Conservation (phyloP, 2,888 invertebrate species). For the Eumerus sabulonum region DNA sequence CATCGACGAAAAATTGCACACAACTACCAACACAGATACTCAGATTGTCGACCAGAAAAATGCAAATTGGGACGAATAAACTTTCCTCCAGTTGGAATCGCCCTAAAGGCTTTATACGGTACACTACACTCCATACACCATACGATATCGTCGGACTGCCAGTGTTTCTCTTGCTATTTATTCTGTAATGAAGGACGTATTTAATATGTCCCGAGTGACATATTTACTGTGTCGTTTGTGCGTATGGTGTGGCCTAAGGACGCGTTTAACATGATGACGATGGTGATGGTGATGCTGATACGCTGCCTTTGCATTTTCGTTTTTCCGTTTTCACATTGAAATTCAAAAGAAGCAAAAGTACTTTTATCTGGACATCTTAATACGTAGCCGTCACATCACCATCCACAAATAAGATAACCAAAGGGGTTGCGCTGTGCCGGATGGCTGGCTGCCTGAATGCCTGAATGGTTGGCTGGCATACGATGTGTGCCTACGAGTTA, state of each 20-base stretch:
- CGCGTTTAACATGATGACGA: conserved; percentile 38
- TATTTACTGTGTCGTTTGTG: conserved; percentile 49
- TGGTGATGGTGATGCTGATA: neutral
- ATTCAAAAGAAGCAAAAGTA: conserved; percentile 23
- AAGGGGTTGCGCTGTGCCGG: neutral
- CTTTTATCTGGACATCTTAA: conserved; percentile 64
- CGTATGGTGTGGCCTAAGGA: conserved; percentile 50
- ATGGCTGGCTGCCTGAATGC: neutral
- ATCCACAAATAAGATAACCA: conserved; percentile 64
- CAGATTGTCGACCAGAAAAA: neutral
- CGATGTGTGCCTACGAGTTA: conserved; percentile 24
- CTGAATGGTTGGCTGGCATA: neutral
- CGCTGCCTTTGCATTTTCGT: too few species aligned
- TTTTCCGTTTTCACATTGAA: too few species aligned
- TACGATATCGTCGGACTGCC: too few species aligned
- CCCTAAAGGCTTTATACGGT: neutral
- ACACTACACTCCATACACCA: neutral
- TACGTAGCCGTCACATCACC: conserved; percentile 65
- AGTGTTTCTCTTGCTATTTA: conserved; percentile 30
- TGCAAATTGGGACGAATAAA: conserved; percentile 40
- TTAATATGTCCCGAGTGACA: conserved; percentile 54
- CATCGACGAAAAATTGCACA: too few species aligned
- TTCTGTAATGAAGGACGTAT: conserved; percentile 51
- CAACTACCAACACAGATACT: too few species aligned
- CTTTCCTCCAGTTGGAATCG: conserved; percentile 1